A percentile compares a stretch with the other conserved stretches of the same genome.
phyloP scores from a whole-genome alignment of 2,888 invertebrate genomes.

The Campoletis raptor region DNA sequence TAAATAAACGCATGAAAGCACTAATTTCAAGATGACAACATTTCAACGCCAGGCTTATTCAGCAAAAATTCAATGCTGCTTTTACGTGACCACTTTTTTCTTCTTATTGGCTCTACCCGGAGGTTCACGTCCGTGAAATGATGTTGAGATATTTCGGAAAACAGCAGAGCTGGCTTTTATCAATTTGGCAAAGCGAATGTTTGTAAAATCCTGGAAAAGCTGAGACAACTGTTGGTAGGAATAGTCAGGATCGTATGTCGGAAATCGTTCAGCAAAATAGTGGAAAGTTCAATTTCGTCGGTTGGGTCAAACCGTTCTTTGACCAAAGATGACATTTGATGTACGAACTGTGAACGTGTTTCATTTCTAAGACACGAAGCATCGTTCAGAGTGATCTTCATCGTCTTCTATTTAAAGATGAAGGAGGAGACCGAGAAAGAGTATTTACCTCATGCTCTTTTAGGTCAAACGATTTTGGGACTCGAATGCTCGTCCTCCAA shows the following conservation, averaged over 20 bases:
- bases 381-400: slow-evolving; percentile 12
- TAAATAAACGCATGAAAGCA: not conserved
- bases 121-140: not conserved
- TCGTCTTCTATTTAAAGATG: slow-evolving; percentile 28
- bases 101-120: not conserved
- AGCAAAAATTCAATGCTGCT: not conserved
- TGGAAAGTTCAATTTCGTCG: not conserved
- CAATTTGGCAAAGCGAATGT: slow-evolving; percentile 39
- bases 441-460: slow-evolving; percentile 4
- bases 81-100: not conserved
- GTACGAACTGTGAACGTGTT: slow-evolving; percentile 32
- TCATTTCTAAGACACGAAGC: slow-evolving; percentile 24
- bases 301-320: slow-evolving; percentile 22
- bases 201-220: slow-evolving; percentile 46
- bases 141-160: slow-evolving; percentile 34
- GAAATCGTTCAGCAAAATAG: slow-evolving; percentile 22
- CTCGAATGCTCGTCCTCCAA: not conserved
- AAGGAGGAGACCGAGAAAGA: slow-evolving; percentile 2
- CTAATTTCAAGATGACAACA: not conserved
- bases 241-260: slow-evolving; percentile 46
- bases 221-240: slow-evolving; percentile 29
- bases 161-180: slow-evolving; percentile 32
- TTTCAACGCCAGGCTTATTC: not conserved
- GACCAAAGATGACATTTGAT: slow-evolving; percentile 40
- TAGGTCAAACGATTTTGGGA: slow-evolving; percentile 5